A percentile compares a stretch with the other conserved stretches of the same genome.
Evolutionary conservation across 2,797 vertebrate species (phyloP).

Genomic region (Melopsittacus undulatus): DNA sequence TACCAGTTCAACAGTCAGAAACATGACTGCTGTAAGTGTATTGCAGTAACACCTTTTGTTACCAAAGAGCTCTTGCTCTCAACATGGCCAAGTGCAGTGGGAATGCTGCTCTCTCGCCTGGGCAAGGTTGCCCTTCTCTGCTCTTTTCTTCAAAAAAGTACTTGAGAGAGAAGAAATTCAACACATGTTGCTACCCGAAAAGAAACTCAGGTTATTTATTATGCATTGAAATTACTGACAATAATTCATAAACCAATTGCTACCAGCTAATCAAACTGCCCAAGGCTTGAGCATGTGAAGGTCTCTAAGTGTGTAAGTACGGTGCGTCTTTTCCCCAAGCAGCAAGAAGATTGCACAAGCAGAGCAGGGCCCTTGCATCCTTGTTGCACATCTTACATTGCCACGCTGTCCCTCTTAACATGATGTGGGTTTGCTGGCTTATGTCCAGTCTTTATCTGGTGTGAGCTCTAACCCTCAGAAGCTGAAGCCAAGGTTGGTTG

Average conservation of each 20-base stretch:
- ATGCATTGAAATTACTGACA: not conserved
- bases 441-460: not conserved
- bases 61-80: conserved; percentile 35
- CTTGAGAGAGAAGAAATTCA: not conserved
- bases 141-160: not conserved
- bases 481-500: not conserved
- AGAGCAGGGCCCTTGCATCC: not conserved
- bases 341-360: not conserved
- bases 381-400: accelerated
- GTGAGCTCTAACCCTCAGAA: not conserved
- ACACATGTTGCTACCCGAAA: accelerated
- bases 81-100: conserved; percentile 15
- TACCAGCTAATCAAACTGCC: not conserved
- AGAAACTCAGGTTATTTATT: not conserved
- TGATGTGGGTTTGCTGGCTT: not conserved
- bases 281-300: not conserved
- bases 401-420: too few species aligned
- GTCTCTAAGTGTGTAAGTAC: not conserved
- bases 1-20: not conserved
- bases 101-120: conserved; percentile 28
- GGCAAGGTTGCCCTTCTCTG: not conserved
- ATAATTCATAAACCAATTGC: not conserved
- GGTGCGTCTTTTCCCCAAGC: not conserved
- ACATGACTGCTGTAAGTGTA: conserved; percentile 4
- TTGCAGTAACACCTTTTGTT: conserved; percentile 44